Base-by-base conservation (phyloP, 2,113 vertebrate species). In the Bettongia penicillata region DNA sequence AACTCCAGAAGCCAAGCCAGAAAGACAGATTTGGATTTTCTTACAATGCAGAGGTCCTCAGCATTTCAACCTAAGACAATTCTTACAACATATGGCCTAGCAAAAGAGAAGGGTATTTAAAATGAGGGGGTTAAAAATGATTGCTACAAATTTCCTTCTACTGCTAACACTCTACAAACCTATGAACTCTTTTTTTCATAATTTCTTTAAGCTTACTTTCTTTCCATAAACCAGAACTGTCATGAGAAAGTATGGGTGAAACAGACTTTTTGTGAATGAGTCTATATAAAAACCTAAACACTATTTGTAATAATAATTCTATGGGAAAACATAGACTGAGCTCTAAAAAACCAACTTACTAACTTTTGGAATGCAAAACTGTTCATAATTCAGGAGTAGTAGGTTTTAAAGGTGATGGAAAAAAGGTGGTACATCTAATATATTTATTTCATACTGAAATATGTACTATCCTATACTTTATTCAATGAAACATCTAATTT, bases 401-500 rank as follows among this genome's bases (percentile, higher is more conserved):
- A 84, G n/a, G 7, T 84, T 84, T 84, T 43, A 84, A 84, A 84
- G 37, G n/a, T 43, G 10, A 84, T 84, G 19, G 7, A 2, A 84
- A 84, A 84, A 84, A 8, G n/a, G n/a, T 84, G 4, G 31, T 37
- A n/a, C 43, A 7, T 43, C n/a, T 55, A 26, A 77, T 2, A 68
- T 37, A 43, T 84, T 7, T 84, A 84, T 84, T 84, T 84, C 68
- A 84, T 43, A 77, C 16, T 77, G 68, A 77, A n/a, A 77, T 16
- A 84, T 84, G 68, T 16, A 23, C 10, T 84, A n/a, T 23, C 19
- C 7, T 43, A 84, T 43, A 43, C n/a, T 23, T 84, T 93, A 96
- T 93, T 95, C 52, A 96, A 0, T 51, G 6, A 9, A 12, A 84
- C 77, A 55, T 95, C 48, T 89, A 51, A 47, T 95, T 94, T 93